Evolutionary conservation across 2,888 invertebrate genomes (phyloP).

Genomic region (Phasia obesa): DNA sequence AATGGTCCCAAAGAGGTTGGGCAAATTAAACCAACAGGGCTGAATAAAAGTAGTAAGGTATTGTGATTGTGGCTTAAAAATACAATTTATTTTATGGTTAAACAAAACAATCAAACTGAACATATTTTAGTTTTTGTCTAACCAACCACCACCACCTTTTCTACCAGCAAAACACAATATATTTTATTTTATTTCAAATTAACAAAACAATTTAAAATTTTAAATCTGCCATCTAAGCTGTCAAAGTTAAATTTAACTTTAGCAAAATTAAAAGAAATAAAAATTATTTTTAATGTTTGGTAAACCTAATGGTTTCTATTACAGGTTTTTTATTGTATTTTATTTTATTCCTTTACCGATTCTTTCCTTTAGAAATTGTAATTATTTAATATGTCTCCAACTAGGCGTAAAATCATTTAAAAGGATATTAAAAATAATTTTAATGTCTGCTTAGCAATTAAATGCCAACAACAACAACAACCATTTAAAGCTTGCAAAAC

Average conservation of each 20-base stretch:
- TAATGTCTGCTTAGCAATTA: slow-evolving; percentile 70
- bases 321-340: too few relatives aligned
- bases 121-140: too few relatives aligned
- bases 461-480: slow-evolving; percentile 64
- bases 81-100: slow-evolving; percentile 71
- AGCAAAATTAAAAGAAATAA: slow-evolving; percentile 30
- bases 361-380: slow-evolving; percentile 17
- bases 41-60: neutral
- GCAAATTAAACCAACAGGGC: neutral
- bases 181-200: slow-evolving; percentile 9
- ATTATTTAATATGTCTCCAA: slow-evolving; percentile 60
- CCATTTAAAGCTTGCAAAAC: slow-evolving; percentile 65
- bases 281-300: slow-evolving; percentile 30
- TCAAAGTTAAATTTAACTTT: slow-evolving; percentile 10
- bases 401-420: slow-evolving; percentile 65
- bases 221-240: slow-evolving; percentile 35
- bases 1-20: slow-evolving; percentile 25
- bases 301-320: slow-evolving; percentile 53
- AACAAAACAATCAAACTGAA: slow-evolving; percentile 62
- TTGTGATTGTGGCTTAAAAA: slow-evolving; percentile 66
- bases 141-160: neutral
- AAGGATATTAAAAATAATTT: slow-evolving; percentile 62
- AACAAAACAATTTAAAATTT: slow-evolving; percentile 23
- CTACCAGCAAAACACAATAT: neutral
- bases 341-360: neutral